phyloP scores from a whole-genome alignment of 2,888 invertebrate genomes.

The Caenorhabditis sp. region DNA sequence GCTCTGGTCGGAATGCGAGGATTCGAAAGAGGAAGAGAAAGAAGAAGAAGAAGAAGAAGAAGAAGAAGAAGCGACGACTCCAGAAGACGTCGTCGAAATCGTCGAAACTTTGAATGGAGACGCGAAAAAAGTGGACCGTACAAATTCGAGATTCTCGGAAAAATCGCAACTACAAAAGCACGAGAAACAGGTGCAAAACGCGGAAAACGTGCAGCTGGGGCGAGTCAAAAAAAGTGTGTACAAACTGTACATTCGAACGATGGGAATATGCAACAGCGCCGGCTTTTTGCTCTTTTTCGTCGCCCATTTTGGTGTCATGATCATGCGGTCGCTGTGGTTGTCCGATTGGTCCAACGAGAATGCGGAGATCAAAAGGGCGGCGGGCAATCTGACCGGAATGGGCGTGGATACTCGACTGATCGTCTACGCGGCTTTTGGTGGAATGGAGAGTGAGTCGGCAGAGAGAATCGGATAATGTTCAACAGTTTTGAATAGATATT shows the following conservation, averaged over 20 bases:
- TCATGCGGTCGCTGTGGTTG: slow-evolving; percentile 57
- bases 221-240: slow-evolving; percentile 89
- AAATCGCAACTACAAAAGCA: slow-evolving; percentile 1
- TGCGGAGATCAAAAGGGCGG: slow-evolving; percentile 30
- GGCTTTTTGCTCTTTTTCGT: slow-evolving; percentile 88
- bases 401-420: slow-evolving; percentile 32
- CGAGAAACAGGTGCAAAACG: slow-evolving; percentile 72
- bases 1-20: slow-evolving; percentile 42
- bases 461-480: no score
- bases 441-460: slow-evolving; percentile 52
- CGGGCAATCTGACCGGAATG: slow-evolving; percentile 1
- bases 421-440: slow-evolving; percentile 55
- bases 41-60: slow-evolving; percentile 3
- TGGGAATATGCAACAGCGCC: slow-evolving; percentile 84
- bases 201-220: slow-evolving; percentile 91
- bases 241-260: slow-evolving; percentile 89
- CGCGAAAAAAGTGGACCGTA: slow-evolving; percentile 22
- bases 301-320: slow-evolving; percentile 43
- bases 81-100: neutral
- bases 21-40: slow-evolving; percentile 13
- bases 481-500: neutral
- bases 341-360: slow-evolving; percentile 63
- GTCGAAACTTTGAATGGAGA: neutral
- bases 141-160: slow-evolving; percentile 32
- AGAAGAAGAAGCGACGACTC: slow-evolving; percentile 17